Conservation (phyloP, 2,113 vertebrate species). For the Muntiacus reevesi region DNA sequence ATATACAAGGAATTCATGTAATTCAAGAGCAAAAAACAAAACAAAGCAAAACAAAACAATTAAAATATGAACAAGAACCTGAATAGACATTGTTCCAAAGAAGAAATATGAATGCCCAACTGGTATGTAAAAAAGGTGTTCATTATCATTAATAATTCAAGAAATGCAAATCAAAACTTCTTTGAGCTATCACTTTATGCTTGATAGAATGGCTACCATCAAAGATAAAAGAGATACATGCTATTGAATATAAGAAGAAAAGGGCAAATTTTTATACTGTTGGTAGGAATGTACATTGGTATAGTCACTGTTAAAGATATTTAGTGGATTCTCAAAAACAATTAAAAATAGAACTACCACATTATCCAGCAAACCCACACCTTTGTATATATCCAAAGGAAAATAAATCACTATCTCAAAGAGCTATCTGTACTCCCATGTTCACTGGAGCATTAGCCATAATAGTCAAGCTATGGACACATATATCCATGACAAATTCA, state of each 20-base stretch:
- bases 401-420: neutral
- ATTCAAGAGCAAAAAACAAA: neutral
- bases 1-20: neutral
- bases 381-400: neutral
- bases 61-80: neutral
- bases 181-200: neutral
- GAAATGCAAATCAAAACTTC: neutral
- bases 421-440: neutral
- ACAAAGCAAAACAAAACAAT: neutral
- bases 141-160: neutral
- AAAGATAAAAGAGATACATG: neutral
- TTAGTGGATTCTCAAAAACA: neutral
- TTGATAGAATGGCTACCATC: neutral
- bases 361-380: neutral
- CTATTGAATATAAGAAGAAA: neutral
- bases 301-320: neutral
- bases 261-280: neutral
- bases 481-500: neutral
- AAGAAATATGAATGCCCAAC: neutral
- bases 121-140: neutral
- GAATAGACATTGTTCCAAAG: neutral
- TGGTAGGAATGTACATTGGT: neutral
- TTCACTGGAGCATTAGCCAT: neutral
- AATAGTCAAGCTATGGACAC: neutral
- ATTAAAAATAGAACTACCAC: neutral